Conservation (phyloP, 1,140 invertebrate species). For the Drosophila sturtevanti region DNA sequence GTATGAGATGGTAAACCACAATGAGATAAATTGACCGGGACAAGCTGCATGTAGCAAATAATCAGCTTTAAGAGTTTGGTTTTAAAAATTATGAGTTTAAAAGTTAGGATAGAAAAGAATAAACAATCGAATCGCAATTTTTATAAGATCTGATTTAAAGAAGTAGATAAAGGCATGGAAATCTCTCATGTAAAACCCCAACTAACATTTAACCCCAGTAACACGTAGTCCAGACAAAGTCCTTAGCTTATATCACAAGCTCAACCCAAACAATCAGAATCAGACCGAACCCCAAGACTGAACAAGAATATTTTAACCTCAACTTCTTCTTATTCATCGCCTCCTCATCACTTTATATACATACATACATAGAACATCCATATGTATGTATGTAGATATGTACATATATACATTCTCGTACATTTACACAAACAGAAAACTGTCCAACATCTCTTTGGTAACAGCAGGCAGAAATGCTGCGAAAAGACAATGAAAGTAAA, state of each 20-base stretch:
- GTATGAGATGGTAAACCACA: constrained; percentile 16
- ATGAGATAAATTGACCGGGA: constrained; percentile 38
- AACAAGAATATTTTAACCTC: constrained; percentile 3
- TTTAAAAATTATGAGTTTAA: background rate
- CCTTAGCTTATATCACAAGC: constrained; percentile 1
- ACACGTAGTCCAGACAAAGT: constrained; percentile 14
- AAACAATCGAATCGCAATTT: too few species aligned
- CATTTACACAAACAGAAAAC: background rate
- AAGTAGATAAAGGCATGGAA: background rate
- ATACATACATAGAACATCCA: background rate
- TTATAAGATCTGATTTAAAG: too few species aligned
- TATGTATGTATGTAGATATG: too few species aligned
- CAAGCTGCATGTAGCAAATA: constrained; percentile 31
- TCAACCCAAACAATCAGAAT: constrained; percentile 13
- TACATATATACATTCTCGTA: background rate
- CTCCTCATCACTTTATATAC: background rate
- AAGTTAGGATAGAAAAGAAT: background rate
- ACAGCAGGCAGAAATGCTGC: constrained; percentile 28
- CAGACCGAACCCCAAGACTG: constrained; percentile 4
- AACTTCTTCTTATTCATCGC: background rate
- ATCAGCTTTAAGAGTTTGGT: background rate
- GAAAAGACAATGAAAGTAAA: constrained; percentile 32
- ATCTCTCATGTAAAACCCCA: background rate
- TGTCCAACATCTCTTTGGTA: constrained; percentile 16
- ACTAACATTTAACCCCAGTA: constrained; percentile 10